Base-by-base conservation (phyloP, 2,888 invertebrate genomes). In the Xylota sylvarum region DNA sequence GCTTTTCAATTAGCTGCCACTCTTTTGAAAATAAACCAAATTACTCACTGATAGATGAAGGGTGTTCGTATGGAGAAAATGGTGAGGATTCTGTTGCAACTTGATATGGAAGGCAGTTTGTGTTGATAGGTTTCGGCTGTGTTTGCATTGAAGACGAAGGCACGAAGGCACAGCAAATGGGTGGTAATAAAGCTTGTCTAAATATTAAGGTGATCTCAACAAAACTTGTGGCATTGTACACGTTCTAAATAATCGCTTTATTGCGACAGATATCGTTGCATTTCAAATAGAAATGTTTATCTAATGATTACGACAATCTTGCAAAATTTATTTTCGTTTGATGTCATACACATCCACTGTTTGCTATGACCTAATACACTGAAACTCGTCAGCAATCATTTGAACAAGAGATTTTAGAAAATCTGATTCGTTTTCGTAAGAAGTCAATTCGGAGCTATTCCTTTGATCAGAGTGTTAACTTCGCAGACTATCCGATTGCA, bases 1-100 rank as follows among this genome's bases (percentile, higher is more conserved):
- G 60, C 37, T 60, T 60, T 60, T 60, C 60, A 40, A 60, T 60
- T 60, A 60, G 52, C 67, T 67, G 52, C 40, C 67, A 52, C 9
- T 67, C 23, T n/a, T 17, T 23, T 19, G 9, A 65, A 65, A 50
- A 65, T 19, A 50, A 65, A 65, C 65, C 27, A 62, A 48, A 56
- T 56, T 32, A 27, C n/a, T 30, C 27, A 52, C 30, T 48, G 30
- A 46, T 27, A 32, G 30, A 46, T 27, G 14, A 43, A 46, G 30
- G 46, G 46, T n/a, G 52, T n/a, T 10, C 3, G 10, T 6, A 30
- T 55, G 14, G 55, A 23, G 32, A 30, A 55, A 10, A 52, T 14
- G 19, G 30, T n/a, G n/a, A 5, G 12, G 5, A 30, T 55, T 55
- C 17, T 10, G 58, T 10, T 58, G 58, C 37, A 58, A 58, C 37